These are phyloP conservation scores for Mus minutoides DNA, from an alignment of 2,797 vertebrate genomes.

Conservation along the genomic window DNA sequence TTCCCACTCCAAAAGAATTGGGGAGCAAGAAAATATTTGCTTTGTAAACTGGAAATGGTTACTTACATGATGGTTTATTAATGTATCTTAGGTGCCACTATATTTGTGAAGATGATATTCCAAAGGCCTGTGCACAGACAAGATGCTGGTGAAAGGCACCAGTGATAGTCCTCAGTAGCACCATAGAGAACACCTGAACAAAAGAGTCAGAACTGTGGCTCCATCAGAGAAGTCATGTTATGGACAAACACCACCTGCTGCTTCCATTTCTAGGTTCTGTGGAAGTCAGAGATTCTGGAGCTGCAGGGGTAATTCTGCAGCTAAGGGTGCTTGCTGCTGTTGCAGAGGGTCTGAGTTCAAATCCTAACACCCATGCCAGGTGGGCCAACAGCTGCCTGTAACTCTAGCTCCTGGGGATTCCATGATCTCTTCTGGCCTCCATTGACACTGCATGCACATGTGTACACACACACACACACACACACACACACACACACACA, in stretches of 20 bases:
- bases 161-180: neutral
- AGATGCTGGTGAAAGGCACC: neutral
- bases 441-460: neutral
- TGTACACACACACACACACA: neutral
- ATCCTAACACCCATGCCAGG: neutral
- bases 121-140: neutral
- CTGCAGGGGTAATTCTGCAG: neutral
- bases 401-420: neutral
- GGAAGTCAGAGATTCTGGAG: neutral
- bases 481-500: neutral
- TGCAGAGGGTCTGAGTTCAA: neutral
- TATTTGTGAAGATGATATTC: neutral
- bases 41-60: neutral
- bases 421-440: neutral
- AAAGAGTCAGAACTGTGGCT: neutral
- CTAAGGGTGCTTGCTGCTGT: neutral
- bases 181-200: neutral
- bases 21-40: neutral
- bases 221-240: neutral
- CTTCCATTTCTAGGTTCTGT: slow-evolving; percentile 7
- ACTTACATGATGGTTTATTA: neutral
- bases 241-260: neutral
- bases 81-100: neutral
- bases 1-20: neutral
- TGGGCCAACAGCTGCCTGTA: neutral